Percentiles rank a stretch among this genome's conserved stretches.
phyloP scores from a whole-genome alignment of 2,113 vertebrate species.

The Chaetodon trifascialis region DNA sequence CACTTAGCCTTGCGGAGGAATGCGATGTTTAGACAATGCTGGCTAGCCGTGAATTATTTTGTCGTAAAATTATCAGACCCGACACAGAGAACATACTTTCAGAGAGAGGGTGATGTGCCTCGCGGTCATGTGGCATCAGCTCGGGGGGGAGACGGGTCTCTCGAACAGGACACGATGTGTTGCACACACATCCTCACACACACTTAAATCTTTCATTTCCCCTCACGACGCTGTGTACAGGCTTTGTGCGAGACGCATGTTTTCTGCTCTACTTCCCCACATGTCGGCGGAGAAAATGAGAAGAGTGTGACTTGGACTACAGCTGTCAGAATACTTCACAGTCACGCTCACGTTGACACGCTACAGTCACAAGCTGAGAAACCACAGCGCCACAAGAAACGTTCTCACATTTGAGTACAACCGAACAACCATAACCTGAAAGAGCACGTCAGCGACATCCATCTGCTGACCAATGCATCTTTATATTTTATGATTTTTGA shows the following conservation, averaged over 20 bases:
- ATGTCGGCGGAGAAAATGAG: conserved; percentile 26
- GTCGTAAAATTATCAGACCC: conserved; percentile 62
- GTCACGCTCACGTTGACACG: neutral
- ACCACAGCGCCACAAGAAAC: no score
- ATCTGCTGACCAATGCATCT: neutral
- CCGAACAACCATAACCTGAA: neutral
- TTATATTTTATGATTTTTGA: neutral
- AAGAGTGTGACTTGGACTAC: neutral
- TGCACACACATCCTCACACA: conserved; percentile 28
- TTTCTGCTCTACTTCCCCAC: conserved; percentile 67
- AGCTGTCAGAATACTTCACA: neutral
- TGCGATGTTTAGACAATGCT: conserved; percentile 71
- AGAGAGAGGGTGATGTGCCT: conserved; percentile 3
- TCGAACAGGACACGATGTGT: conserved; percentile 40
- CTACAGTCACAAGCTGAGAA: neutral
- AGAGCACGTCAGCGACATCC: neutral
- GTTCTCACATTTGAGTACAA: neutral
- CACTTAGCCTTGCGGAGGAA: conserved; percentile 58
- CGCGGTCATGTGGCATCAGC: conserved; percentile 34
- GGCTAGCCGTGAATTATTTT: conserved; percentile 65
- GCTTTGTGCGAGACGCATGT: conserved; percentile 11
- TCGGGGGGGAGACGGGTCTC: conserved; percentile 6
- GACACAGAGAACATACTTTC: conserved; percentile 22
- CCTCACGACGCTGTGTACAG: conserved; percentile 13
- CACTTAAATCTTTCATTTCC: conserved; percentile 57